A percentile compares a stretch with the other conserved stretches of the same genome.
Evolutionary conservation across 2,113 vertebrate genomes (phyloP).

Genomic region (Anolis sagrei): DNA sequence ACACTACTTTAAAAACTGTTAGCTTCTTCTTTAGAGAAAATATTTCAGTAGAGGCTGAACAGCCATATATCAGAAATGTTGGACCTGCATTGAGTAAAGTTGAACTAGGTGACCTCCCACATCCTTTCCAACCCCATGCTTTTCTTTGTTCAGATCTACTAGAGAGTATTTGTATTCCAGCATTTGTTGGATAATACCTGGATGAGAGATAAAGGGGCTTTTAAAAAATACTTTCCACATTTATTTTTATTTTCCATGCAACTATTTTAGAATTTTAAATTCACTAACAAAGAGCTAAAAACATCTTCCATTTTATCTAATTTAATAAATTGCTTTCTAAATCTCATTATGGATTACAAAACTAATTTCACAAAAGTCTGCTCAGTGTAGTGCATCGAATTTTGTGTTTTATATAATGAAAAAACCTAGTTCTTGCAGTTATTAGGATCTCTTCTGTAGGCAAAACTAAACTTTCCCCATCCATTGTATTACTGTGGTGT

Average conservation of each 20-base stretch:
- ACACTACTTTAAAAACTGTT: no score
- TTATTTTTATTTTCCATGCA: constrained; percentile 23
- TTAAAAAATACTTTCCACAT: background rate
- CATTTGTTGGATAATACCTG: background rate
- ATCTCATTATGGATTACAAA: constrained; percentile 56
- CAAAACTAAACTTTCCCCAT: background rate
- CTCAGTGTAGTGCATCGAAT: constrained; percentile 26
- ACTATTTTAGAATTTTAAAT: constrained; percentile 13
- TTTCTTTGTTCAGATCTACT: constrained; percentile 15
- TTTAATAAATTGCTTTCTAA: constrained; percentile 56
- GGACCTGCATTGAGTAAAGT: background rate
- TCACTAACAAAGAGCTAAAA: constrained; percentile 51
- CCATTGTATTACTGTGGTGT: background rate
- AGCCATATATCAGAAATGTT: background rate
- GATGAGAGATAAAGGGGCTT: constrained; percentile 31
- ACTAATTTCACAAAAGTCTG: constrained; percentile 36
- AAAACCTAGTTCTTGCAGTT: background rate
- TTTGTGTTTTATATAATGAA: constrained; percentile 44
- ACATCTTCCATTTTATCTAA: constrained; percentile 44
- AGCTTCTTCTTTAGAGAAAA: background rate
- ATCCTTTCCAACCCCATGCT: background rate
- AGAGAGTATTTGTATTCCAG: constrained; percentile 29
- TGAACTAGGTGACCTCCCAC: background rate
- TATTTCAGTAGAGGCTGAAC: background rate
- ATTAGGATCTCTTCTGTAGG: constrained; percentile 6